Percentiles rank a stretch among this genome's conserved stretches.
Evolutionary conservation across 2,113 vertebrate genomes (phyloP).

Genomic region (Mirza zaza): DNA sequence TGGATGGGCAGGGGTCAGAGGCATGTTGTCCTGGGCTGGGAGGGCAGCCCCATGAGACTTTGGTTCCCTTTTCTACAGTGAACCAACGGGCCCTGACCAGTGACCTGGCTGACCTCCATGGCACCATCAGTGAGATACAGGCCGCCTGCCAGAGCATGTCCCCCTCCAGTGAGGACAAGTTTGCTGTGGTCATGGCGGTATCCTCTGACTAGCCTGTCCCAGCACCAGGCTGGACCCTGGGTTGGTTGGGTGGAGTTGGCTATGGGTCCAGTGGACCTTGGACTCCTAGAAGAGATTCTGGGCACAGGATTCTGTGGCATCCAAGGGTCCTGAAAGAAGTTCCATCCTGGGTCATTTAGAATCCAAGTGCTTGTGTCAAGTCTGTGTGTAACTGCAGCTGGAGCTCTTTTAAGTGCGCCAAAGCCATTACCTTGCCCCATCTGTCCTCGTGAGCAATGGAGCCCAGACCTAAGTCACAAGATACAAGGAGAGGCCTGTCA

Average conservation of each 20-base stretch:
- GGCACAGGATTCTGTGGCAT: background rate
- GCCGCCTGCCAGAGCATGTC: conserved; percentile 91
- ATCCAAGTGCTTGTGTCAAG: background rate
- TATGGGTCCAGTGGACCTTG: background rate
- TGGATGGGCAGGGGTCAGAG: accelerated
- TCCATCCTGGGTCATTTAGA: background rate
- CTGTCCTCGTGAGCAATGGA: background rate
- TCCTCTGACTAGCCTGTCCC: conserved; percentile 68
- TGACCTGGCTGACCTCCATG: conserved; percentile 94
- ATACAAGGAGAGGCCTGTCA: background rate
- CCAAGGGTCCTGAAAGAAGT: background rate
- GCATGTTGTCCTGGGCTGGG: background rate
- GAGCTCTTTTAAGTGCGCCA: background rate
- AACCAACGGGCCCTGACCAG: conserved; percentile 93
- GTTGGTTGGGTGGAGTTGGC: background rate
- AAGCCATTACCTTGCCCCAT: background rate
- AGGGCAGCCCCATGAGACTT: background rate
- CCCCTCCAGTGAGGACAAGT: conserved; percentile 91
- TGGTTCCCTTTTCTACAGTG: conserved; percentile 81
- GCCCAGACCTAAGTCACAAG: background rate
- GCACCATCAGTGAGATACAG: conserved; percentile 94
- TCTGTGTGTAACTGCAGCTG: background rate
- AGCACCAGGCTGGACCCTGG: too few species aligned
- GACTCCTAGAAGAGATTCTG: background rate
- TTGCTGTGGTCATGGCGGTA: conserved; percentile 94